phyloP scores from a whole-genome alignment of 2,797 vertebrate species.

The Bradypus variegatus region DNA sequence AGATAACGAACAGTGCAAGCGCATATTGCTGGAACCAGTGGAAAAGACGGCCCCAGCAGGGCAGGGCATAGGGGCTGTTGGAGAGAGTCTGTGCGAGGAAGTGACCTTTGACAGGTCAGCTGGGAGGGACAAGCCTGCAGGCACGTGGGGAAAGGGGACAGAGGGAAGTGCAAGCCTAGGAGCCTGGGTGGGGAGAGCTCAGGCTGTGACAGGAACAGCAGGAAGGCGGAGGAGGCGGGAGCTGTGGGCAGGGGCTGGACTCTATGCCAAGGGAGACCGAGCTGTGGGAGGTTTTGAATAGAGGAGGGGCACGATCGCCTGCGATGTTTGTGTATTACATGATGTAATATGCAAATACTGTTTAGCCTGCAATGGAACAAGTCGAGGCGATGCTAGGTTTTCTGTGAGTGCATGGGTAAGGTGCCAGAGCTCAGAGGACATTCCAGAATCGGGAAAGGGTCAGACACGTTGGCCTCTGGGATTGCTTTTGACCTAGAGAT shows the following conservation, averaged over 20 bases:
- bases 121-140: background rate
- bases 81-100: background rate
- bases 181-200: accelerated
- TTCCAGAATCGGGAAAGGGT: background rate
- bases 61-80: background rate
- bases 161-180: background rate
- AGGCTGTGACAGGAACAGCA: too few relatives aligned
- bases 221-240: background rate
- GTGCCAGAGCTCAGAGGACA: background rate
- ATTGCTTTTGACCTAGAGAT: background rate
- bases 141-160: background rate
- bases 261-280: background rate
- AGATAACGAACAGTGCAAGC: accelerated
- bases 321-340: background rate
- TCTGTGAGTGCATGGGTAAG: accelerated
- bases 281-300: accelerated
- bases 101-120: background rate
- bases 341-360: accelerated
- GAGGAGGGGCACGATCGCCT: accelerated
- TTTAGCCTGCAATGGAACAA: accelerated
- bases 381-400: background rate
- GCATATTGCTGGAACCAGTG: background rate
- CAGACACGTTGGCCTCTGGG: background rate
- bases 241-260: background rate
- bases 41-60: background rate